Conservation (phyloP, 2,888 invertebrate species). For the Octonoba sinensis region DNA sequence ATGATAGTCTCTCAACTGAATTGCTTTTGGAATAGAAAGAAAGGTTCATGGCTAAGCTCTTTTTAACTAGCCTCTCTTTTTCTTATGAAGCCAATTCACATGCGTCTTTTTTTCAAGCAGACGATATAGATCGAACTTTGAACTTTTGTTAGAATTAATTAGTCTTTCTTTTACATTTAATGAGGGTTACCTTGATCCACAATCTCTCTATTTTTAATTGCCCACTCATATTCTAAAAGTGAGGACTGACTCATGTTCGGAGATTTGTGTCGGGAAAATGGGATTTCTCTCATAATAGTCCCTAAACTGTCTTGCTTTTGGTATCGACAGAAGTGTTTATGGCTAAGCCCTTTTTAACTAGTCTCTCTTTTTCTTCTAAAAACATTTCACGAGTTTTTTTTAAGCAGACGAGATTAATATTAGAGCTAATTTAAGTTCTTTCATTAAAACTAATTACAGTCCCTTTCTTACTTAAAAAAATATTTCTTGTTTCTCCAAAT, state of each 20-base stretch:
- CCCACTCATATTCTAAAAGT: no score
- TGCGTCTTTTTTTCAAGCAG: neutral
- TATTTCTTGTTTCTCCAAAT: no score
- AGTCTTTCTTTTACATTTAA: no score
- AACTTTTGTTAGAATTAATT: neutral
- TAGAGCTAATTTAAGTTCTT: no score
- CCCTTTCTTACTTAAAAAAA: no score
- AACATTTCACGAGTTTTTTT: neutral
- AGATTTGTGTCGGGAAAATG: conserved; percentile 51
- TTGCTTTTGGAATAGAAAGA: conserved; percentile 55
- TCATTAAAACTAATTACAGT: no score
- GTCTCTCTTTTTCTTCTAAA: neutral
- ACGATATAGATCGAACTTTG: neutral
- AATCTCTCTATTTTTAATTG: no score
- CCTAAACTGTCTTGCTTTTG: conserved; percentile 49
- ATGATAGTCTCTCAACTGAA: conserved; percentile 51
- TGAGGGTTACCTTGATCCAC: no score
- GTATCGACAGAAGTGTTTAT: conserved; percentile 56
- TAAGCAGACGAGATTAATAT: neutral
- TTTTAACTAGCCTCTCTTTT: conserved; percentile 25
- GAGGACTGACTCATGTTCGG: no score
- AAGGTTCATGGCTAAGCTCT: conserved; percentile 52
- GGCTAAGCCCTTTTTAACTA: conserved; percentile 52
- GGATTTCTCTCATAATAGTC: conserved; percentile 50
- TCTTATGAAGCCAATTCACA: neutral